Base-by-base conservation (phyloP, 2,888 invertebrate species). In the Cerastoderma edule region DNA sequence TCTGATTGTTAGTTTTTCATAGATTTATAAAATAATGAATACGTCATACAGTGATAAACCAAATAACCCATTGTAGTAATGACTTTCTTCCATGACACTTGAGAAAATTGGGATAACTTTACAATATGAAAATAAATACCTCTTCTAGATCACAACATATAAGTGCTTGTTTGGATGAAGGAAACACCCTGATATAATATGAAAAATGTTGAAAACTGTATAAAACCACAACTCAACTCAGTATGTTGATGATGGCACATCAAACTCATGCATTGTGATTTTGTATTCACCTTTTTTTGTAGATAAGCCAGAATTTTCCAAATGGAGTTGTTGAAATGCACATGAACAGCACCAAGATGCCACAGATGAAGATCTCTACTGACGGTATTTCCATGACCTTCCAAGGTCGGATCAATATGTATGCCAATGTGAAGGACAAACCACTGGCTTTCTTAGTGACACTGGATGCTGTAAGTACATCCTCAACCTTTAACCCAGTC, bases 241-340 rank as follows among this genome's bases (percentile, higher is more conserved):
- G 16, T 44, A 44, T 44, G 44, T 44, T 44, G 13, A 10, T 44
- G 10, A 16, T 44, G 13, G 16, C 13, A 16, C 44, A 44, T 44
- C 10, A 10, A 44, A 44, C 10, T 16, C 10, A 16, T 44, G 10
- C 13, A 44, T 44, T 16, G 16, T 13, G 10, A 44, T 13, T 10
- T n/a, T n/a, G n/a, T n/a, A n/a, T n/a, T n/a, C n/a, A n/a, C n/a
- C n/a, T n/a, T 33, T 30, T 30, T 65, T 53, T 39, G 0, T 50
- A 83, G 84, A 78, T 84, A 22, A 78, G 78, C 6, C 13, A 71
- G 48, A 78, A 78, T 33, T 84, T 78, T 50, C 84, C 84, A 4
- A 75, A 77, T 63, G 60, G 64, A 6, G 33, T 50, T 5, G 80
- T 84, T 10, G 77, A 77, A 16, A 30, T 84, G 53, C 78, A 67